A percentile compares a stretch with the other conserved stretches of the same genome.
Evolutionary conservation across 2,797 vertebrate genomes (phyloP).

Genomic region (Haliaeetus vocifer): DNA sequence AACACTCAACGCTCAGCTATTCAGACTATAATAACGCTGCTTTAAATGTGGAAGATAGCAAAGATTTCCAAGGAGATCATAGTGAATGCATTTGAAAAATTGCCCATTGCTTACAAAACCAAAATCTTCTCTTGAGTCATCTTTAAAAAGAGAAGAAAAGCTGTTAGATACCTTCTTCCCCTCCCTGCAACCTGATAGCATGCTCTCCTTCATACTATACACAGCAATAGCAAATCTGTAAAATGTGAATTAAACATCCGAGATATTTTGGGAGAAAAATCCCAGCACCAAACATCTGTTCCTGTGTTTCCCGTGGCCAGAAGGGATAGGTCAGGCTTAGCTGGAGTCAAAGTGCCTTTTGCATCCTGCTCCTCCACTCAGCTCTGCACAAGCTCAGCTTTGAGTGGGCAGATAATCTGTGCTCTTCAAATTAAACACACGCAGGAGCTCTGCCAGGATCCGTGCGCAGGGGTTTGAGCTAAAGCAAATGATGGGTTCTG

Average conservation of each 20-base stretch:
- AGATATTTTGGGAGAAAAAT: neutral
- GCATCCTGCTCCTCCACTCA: neutral
- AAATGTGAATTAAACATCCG: neutral
- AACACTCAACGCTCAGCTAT: fast-evolving
- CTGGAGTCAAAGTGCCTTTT: neutral
- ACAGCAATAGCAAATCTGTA: neutral
- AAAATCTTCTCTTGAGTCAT: neutral
- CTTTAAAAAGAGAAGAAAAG: neutral
- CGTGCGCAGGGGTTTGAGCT: fast-evolving
- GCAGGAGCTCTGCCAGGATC: neutral
- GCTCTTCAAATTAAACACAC: neutral
- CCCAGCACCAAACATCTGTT: neutral
- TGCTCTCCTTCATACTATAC: fast-evolving
- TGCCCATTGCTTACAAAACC: neutral
- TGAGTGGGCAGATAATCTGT: neutral
- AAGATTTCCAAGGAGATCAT: neutral
- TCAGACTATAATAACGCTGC: neutral
- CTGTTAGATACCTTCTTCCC: neutral
- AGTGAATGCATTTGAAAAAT: neutral
- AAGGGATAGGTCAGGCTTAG: neutral
- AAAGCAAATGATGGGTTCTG: neutral
- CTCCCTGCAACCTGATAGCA: fast-evolving
- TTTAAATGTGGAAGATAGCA: neutral
- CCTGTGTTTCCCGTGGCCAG: neutral
- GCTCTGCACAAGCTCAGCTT: conserved; percentile 15